These are phyloP conservation scores for Nesogale talazaci DNA, from an alignment of 2,113 vertebrate species.

Conservation along the genomic window DNA sequence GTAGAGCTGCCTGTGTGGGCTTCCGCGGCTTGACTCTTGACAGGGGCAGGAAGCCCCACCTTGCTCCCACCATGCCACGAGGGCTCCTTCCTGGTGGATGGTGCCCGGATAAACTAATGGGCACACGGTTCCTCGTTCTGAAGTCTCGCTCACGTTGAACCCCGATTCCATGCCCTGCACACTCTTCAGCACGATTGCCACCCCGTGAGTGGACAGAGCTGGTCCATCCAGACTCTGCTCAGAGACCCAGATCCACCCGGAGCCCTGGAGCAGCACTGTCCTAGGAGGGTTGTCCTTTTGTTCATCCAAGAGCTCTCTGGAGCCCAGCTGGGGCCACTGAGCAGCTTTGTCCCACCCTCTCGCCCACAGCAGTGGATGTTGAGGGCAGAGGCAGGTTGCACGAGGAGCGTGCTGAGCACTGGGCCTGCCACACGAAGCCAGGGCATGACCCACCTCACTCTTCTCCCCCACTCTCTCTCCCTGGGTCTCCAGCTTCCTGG, in stretches of 20 bases:
- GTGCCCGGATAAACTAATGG: neutral
- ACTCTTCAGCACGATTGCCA: too few relatives aligned
- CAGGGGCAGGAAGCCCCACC: too few relatives aligned
- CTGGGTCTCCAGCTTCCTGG: neutral
- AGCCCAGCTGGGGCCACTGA: neutral
- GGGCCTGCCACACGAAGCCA: too few relatives aligned
- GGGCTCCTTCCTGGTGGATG: too few relatives aligned
- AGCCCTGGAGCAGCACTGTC: too few relatives aligned
- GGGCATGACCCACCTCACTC: rapidly evolving
- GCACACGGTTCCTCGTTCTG: neutral
- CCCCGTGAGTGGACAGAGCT: neutral
- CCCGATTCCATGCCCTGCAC: too few relatives aligned
- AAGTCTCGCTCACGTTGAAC: neutral
- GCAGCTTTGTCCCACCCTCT: rapidly evolving
- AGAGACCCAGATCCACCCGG: too few relatives aligned
- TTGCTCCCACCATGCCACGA: too few relatives aligned
- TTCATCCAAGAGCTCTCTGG: neutral
- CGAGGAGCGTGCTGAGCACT: rapidly evolving
- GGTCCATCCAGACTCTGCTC: neutral
- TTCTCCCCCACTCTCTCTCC: neutral
- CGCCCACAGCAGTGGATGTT: rapidly evolving
- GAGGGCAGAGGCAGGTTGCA: rapidly evolving
- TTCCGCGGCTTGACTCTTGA: too few relatives aligned
- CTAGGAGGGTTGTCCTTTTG: too few relatives aligned
- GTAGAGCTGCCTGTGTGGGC: too few relatives aligned